phyloP scores from a whole-genome alignment of 2,113 vertebrate genomes.

The Anguilla japonica region DNA sequence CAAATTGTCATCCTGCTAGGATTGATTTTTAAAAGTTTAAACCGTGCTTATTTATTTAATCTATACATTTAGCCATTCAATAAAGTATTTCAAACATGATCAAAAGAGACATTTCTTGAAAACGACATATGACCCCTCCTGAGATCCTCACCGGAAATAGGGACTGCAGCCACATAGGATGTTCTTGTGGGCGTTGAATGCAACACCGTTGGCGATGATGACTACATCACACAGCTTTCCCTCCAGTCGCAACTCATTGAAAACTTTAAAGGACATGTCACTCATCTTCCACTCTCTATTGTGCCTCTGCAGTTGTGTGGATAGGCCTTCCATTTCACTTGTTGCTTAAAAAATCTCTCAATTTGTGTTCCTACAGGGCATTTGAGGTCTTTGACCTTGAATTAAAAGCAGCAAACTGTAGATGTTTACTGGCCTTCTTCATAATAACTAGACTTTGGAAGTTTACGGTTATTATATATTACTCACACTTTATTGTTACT shows the following conservation, averaged over 20 bases:
- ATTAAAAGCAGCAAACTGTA: not conserved
- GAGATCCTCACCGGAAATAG: slow-evolving; percentile 73
- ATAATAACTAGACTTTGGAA: not conserved
- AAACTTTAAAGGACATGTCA: slow-evolving; percentile 62
- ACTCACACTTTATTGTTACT: not conserved
- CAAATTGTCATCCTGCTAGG: too few relatives aligned
- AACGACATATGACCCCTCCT: too few relatives aligned
- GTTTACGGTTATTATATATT: not conserved
- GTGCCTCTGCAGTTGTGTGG: not conserved
- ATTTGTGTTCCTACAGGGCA: not conserved
- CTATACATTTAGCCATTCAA: too few relatives aligned
- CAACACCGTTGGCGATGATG: slow-evolving; percentile 68
- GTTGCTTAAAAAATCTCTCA: not conserved
- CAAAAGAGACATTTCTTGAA: too few relatives aligned
- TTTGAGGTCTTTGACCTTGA: not conserved
- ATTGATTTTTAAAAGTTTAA: too few relatives aligned
- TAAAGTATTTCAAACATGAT: too few relatives aligned
- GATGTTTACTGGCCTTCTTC: not conserved
- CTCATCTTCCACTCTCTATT: slow-evolving; percentile 67
- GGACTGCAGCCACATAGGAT: slow-evolving; percentile 79
- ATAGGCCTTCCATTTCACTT: not conserved
- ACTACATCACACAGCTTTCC: slow-evolving; percentile 75
- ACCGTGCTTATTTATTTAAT: too few relatives aligned
- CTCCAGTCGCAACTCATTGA: slow-evolving; percentile 75
- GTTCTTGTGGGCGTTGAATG: slow-evolving; percentile 79